These are phyloP conservation scores for Cantharis flavilabris DNA, from an alignment of 2,888 invertebrate species.

Conservation along the genomic window DNA sequence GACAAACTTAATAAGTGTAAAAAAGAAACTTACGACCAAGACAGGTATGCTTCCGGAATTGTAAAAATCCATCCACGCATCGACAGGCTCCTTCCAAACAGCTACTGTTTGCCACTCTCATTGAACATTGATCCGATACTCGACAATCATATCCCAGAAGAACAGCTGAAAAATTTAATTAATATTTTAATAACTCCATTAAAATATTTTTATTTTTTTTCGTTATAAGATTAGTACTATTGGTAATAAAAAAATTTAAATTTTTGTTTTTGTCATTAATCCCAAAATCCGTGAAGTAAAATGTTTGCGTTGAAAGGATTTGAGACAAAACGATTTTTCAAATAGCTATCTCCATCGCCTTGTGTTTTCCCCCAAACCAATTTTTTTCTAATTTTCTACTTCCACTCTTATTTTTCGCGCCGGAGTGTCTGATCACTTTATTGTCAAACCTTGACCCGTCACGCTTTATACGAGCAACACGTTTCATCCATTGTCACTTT, in stretches of 20 bases:
- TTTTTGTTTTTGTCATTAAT: background rate
- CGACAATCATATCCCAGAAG: conserved; percentile 82
- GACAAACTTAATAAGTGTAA: background rate
- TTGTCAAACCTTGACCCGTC: background rate
- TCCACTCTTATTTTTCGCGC: background rate
- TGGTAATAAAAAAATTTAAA: background rate
- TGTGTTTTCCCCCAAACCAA: background rate
- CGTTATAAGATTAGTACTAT: background rate
- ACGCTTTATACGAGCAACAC: background rate
- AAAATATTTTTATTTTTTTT: background rate
- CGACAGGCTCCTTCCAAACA: conserved; percentile 83
- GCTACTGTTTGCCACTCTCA: conserved; percentile 87
- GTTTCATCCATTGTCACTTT: background rate
- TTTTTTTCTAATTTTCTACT: background rate
- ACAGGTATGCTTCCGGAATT: conserved; percentile 88
- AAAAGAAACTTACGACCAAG: conserved; percentile 78
- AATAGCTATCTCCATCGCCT: background rate
- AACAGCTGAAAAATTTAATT: conserved; percentile 66
- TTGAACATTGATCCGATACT: conserved; percentile 82
- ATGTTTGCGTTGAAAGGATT: background rate
- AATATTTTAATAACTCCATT: background rate
- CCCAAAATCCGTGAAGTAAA: background rate
- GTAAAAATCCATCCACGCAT: conserved; percentile 82
- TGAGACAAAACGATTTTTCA: background rate
- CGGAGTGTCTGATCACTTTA: background rate